Conservation (phyloP, 2,797 vertebrate species). For the Lacerta agilis region DNA sequence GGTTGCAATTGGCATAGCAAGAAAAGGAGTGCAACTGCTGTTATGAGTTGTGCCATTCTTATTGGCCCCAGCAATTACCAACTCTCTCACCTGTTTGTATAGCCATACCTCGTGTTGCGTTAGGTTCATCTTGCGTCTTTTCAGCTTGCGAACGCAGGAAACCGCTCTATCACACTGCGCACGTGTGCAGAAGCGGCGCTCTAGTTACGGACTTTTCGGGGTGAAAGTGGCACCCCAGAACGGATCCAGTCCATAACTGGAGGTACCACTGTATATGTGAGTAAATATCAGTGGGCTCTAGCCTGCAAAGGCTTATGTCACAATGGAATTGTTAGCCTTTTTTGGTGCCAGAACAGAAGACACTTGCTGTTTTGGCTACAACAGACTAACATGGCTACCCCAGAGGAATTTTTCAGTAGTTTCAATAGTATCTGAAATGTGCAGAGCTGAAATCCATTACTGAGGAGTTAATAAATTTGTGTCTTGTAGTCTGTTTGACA, state of each 20-base stretch:
- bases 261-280: no score
- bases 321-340: background rate
- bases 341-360: background rate
- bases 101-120: background rate
- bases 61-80: background rate
- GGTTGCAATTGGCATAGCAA: background rate
- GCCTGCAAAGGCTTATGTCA: background rate
- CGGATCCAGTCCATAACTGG: no score
- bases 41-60: background rate
- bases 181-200: no score
- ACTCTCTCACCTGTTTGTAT: background rate
- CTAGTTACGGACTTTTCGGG: no score
- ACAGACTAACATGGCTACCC: background rate
- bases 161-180: no score
- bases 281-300: background rate
- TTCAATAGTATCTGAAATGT: constrained; percentile 17
- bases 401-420: background rate
- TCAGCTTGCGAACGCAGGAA: background rate
- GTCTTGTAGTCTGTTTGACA: constrained; percentile 9
- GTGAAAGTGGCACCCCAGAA: no score
- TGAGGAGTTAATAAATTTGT: constrained; percentile 8
- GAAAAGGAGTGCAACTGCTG: background rate
- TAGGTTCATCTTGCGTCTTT: background rate
- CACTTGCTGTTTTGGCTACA: background rate
- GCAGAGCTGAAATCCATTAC: constrained; percentile 13